phyloP scores from a whole-genome alignment of 2,888 invertebrate genomes.

The Machimus atricapillus region DNA sequence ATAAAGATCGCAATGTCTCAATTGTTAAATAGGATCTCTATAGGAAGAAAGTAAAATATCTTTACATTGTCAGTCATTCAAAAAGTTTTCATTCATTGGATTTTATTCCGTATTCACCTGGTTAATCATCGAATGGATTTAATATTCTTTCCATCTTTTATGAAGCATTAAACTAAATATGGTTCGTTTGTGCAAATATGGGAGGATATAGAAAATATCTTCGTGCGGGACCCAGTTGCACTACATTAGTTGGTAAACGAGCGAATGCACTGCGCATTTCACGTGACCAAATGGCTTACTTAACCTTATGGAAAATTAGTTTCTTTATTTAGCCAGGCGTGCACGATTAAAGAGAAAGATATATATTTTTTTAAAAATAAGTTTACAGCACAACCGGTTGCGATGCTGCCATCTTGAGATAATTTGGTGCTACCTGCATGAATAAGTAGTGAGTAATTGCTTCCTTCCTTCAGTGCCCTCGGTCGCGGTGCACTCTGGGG shows the following conservation, averaged over 20 bases:
- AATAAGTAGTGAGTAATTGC: slow-evolving; percentile 20
- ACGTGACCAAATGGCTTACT: slow-evolving; percentile 31
- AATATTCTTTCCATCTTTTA: neutral
- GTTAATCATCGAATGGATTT: neutral
- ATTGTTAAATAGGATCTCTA: neutral
- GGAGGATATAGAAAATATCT: neutral
- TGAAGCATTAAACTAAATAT: neutral
- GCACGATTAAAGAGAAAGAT: neutral
- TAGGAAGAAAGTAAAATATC: neutral
- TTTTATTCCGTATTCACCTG: neutral
- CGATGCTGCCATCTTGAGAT: neutral
- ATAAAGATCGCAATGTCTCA: too few species aligned
- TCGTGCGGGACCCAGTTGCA: neutral
- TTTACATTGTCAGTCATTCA: neutral
- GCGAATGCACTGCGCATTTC: slow-evolving; percentile 4
- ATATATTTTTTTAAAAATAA: neutral
- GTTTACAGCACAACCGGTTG: neutral
- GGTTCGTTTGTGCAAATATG: neutral
- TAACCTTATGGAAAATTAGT: slow-evolving; percentile 20
- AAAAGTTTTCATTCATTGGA: neutral
- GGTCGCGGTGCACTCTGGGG: neutral
- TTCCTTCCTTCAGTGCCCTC: slow-evolving; percentile 25
- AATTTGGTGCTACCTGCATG: neutral
- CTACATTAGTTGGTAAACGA: neutral
- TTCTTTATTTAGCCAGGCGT: neutral